Percentiles rank a stretch among this genome's conserved stretches.
phyloP scores from a whole-genome alignment of 2,113 vertebrate species.

The Odontophorus gujanensis region DNA sequence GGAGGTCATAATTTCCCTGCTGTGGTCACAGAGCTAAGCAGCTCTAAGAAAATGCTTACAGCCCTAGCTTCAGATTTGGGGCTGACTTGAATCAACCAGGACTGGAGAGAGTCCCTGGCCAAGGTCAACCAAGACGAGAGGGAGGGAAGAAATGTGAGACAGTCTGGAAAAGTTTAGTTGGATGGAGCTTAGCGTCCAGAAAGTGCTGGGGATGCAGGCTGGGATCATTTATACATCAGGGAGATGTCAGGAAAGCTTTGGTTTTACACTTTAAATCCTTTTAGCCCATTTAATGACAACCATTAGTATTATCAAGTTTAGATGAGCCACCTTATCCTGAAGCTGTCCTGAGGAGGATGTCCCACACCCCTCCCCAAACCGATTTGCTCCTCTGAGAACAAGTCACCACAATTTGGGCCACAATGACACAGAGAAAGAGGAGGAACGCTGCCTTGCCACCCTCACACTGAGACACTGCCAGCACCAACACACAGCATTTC shows the following conservation, averaged over 20 bases:
- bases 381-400: neutral
- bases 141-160: slow-evolving; percentile 4
- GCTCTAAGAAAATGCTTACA: neutral
- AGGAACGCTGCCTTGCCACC: neutral
- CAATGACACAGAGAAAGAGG: neutral
- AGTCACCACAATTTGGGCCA: neutral
- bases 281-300: neutral
- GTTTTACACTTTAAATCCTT: neutral
- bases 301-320: neutral
- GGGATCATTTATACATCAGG: neutral
- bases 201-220: neutral
- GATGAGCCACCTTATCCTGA: neutral
- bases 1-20: neutral
- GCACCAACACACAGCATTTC: neutral
- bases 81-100: neutral
- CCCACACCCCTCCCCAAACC: neutral
- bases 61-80: neutral
- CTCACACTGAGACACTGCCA: neutral
- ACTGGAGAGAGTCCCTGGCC: neutral
- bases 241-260: neutral
- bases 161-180: slow-evolving; percentile 42
- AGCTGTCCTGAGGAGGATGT: neutral
- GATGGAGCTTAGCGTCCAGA: neutral
- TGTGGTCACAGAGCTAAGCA: neutral
- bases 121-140: slow-evolving; percentile 48